Evolutionary conservation across 2,113 vertebrate species (phyloP), one percentile per base, ranked within the genome.

Genomic region (Lichenostomus cassidix): DNA sequence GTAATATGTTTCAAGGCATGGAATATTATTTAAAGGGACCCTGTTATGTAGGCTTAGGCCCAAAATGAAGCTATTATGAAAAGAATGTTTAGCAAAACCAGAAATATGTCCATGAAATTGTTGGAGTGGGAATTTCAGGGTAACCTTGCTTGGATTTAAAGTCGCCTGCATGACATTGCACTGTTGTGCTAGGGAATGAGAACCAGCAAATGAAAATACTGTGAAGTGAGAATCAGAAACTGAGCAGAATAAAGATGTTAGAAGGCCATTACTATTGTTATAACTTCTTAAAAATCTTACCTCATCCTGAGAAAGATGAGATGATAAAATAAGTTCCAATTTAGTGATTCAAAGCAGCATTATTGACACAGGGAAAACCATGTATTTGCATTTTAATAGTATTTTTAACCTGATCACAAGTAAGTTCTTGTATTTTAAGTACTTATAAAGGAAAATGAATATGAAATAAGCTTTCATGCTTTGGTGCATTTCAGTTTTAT

Each of bases 1-100:
- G 87, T 94, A 94, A 90, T 96, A 83, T 69, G 78, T 97, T 96
- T 94, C 83, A 85, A 94, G 95, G 91, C 92, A 91, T 92, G 88
- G 84, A 90, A 91, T 96, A 95, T 96, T 95, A 92, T 92, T 95
- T 96, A 94, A 96, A 97, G 67, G 63, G 91, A 92, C 86, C 75
- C 78, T 93, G 86, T 96, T 92, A 94, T 74, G 60, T 85, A 90
- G 91, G 52, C 93, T 92, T 90, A 93, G 89, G 56, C 89, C 71
- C 80, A 94, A 95, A 96, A 92, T 92, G 92, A 92, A 89, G 88
- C 78, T 93, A 92, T 95, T 94, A 91, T 96, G 65, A 85, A 95
- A 94, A 89, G 94, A 94, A 96, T 95, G 87, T 88, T 96, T 92
- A 96, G 91, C 83, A 93, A 89, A 96, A 88, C 10, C 88, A 96